phyloP scores from a whole-genome alignment of 2,888 invertebrate species.

The Myopa tessellatipennis region DNA sequence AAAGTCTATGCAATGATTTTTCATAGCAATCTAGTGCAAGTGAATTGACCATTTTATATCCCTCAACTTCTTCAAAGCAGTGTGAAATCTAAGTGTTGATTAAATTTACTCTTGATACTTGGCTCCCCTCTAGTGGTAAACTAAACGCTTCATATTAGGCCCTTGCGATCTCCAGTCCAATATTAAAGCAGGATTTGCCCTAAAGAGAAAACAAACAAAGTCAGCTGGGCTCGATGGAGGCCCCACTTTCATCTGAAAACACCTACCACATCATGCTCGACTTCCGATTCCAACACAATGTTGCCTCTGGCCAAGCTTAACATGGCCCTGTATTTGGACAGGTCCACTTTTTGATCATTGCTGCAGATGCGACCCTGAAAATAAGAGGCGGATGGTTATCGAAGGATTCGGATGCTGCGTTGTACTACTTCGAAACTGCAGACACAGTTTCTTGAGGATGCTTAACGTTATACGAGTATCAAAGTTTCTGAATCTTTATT shows the following conservation, averaged over 20 bases:
- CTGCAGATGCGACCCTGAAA: constrained; percentile 64
- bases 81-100: too few relatives aligned
- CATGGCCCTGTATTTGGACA: constrained; percentile 68
- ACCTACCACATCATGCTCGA: constrained; percentile 68
- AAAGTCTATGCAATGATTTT: too few relatives aligned
- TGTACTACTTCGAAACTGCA: too few relatives aligned
- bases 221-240: background rate
- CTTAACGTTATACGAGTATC: too few relatives aligned
- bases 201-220: constrained; percentile 43
- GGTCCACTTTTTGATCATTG: constrained; percentile 62
- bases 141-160: background rate
- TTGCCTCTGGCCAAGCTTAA: constrained; percentile 67
- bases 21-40: too few relatives aligned
- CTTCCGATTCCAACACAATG: constrained; percentile 61
- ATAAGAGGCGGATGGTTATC: too few relatives aligned
- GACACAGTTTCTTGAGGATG: too few relatives aligned
- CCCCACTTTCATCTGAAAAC: constrained; percentile 29
- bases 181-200: constrained; percentile 65
- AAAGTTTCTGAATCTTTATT: background rate
- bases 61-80: too few relatives aligned
- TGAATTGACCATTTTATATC: too few relatives aligned
- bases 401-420: too few relatives aligned
- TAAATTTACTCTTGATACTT: too few relatives aligned
- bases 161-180: constrained; percentile 63
- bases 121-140: too few relatives aligned